Evolutionary conservation across 2,113 vertebrate species (phyloP).

Genomic region (Pachypanchax playfairii): DNA sequence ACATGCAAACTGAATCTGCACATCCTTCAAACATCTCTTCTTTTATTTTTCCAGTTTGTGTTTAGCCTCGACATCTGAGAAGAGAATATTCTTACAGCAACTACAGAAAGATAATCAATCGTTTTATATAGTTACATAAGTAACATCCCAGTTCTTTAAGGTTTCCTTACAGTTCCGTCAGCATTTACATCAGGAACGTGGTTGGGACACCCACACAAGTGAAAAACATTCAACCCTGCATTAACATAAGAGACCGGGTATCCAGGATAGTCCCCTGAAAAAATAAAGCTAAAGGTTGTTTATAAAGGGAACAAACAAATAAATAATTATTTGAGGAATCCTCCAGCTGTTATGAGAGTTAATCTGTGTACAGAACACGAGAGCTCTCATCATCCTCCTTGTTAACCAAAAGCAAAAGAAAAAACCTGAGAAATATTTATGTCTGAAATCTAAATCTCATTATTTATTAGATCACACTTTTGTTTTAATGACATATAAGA

Average conservation of each 20-base stretch:
- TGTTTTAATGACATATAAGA: too few relatives aligned
- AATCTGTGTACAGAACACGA: too few relatives aligned
- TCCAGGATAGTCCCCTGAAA: too few relatives aligned
- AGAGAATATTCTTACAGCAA: slow-evolving; percentile 75
- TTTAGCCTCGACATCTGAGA: slow-evolving; percentile 64
- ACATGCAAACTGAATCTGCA: slow-evolving; percentile 39
- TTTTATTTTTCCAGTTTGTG: slow-evolving; percentile 52
- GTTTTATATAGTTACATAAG: slow-evolving; percentile 60
- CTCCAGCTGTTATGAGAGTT: too few relatives aligned
- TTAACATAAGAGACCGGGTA: too few relatives aligned
- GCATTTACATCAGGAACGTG: slow-evolving; percentile 16
- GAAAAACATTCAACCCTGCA: slow-evolving; percentile 2
- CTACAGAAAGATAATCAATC: slow-evolving; percentile 75
- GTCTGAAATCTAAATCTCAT: too few relatives aligned
- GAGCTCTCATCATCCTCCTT: too few relatives aligned
- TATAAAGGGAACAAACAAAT: not conserved
- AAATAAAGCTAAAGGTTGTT: not conserved
- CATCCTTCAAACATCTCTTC: slow-evolving; percentile 19
- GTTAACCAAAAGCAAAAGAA: too few relatives aligned
- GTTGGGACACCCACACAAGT: slow-evolving; percentile 12
- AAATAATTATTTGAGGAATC: too few relatives aligned
- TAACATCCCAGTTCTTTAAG: slow-evolving; percentile 49
- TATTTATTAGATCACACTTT: too few relatives aligned
- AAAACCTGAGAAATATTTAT: too few relatives aligned
- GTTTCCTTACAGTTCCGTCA: too few relatives aligned